A percentile compares a stretch with the other conserved stretches of the same genome.
Evolutionary conservation across 1,140 invertebrate species (phyloP).

Genomic region (Homalodisca vitripennis): DNA sequence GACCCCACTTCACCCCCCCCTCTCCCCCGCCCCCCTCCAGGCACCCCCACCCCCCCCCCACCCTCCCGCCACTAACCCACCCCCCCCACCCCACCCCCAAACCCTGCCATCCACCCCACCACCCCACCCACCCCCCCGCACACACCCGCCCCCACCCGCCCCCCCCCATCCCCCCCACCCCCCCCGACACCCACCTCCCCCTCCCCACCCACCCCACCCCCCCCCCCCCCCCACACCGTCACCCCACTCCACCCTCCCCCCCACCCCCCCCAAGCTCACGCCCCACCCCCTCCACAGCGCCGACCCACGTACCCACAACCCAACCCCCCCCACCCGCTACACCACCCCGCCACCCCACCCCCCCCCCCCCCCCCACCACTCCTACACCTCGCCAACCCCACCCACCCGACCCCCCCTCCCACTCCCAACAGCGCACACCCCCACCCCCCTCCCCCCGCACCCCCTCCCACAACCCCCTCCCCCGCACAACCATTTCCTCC

Average conservation of each 20-base stretch:
- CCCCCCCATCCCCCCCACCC: not conserved
- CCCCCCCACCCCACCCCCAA: not conserved
- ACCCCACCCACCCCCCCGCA: not conserved
- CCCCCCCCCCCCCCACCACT: too few species aligned
- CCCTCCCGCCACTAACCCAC: not conserved
- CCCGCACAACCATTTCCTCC: too few species aligned
- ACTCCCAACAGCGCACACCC: not conserved
- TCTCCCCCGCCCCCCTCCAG: too few species aligned
- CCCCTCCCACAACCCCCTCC: too few species aligned
- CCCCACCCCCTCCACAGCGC: not conserved
- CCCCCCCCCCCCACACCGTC: not conserved
- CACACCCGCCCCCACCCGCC: not conserved
- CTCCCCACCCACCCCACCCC: not conserved
- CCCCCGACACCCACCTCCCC: too few species aligned
- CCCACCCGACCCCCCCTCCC: not conserved
- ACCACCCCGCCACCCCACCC: not conserved
- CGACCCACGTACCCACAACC: not conserved
- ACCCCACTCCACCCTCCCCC: not conserved
- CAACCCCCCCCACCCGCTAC: not conserved
- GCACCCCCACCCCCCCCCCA: not conserved
- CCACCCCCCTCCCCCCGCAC: too few species aligned
- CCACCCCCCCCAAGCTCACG: not conserved
- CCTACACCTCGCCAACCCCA: not conserved
- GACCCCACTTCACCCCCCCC: not conserved
- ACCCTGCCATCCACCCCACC: not conserved